These are phyloP conservation scores for Arge pagana DNA, from an alignment of 2,888 invertebrate genomes.

Conservation along the genomic window DNA sequence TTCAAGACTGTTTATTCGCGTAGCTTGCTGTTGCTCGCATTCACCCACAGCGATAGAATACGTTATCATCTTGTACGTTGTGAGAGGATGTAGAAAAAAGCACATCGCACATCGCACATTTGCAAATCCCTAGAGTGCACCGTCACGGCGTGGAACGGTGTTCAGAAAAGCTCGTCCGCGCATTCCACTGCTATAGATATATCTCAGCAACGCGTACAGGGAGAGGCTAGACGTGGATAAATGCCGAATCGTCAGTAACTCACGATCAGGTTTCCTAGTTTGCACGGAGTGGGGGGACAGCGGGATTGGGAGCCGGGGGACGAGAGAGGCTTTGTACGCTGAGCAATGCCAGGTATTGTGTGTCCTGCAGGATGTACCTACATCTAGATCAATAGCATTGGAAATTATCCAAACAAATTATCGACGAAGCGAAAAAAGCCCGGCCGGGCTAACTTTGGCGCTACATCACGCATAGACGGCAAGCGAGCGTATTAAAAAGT, in stretches of 20 bases:
- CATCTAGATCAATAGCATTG: slow-evolving; percentile 59
- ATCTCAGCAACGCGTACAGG: slow-evolving; percentile 22
- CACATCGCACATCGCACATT: no score
- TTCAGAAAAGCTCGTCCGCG: no score
- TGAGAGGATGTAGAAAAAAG: no score
- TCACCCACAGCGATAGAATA: no score
- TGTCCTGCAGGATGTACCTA: slow-evolving; percentile 53
- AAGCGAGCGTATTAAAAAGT: slow-evolving; percentile 54
- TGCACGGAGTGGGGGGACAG: background rate
- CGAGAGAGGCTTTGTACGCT: slow-evolving; percentile 33
- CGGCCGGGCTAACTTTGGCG: slow-evolving; percentile 45
- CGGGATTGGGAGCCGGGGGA: background rate
- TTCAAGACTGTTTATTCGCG: no score
- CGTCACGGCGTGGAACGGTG: no score
- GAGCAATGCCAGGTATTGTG: slow-evolving; percentile 48
- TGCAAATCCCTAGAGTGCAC: no score
- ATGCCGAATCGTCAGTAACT: slow-evolving; percentile 55
- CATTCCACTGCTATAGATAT: slow-evolving; percentile 28
- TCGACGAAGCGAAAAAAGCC: slow-evolving; percentile 47
- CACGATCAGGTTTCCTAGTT: slow-evolving; percentile 43
- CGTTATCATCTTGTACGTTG: no score
- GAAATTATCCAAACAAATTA: slow-evolving; percentile 60
- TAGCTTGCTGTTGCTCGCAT: no score
- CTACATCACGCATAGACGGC: slow-evolving; percentile 54
- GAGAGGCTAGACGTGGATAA: slow-evolving; percentile 44